Base-by-base conservation (phyloP, 2,888 invertebrate species). In the Colostygia pectinataria region DNA sequence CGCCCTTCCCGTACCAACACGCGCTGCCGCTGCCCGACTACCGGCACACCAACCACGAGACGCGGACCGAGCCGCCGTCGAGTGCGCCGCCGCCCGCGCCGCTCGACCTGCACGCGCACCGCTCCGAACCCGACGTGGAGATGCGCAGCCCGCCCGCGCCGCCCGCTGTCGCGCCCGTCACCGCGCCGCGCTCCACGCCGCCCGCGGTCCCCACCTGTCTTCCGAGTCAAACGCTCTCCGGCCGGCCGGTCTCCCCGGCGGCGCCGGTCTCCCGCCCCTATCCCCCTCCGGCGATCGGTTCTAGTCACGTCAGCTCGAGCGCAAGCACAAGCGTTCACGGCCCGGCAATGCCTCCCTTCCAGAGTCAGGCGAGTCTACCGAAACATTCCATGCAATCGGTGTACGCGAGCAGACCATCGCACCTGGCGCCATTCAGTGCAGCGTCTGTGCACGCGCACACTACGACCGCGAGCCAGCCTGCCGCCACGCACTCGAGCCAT, bases 21-120 rank as follows among this genome's bases (percentile, higher is more conserved):
- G 86, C 87, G 55, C 77, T 89, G 60, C 87, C 87, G 54, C 77
- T 89, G 60, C 87, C 88, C 41, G 90, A 89, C 69, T 90, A 86
- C 74, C 80, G 88, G 36, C 90, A 86, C 64, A 87, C 87, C 27
- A 90, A 86, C 68, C 92, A 92, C 72, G 92, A 92, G 68, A 92
- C 92, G 76, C 92, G 85, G 71, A 83, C 83, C 39, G 85, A 84
- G n/a, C 77, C 68, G 54, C 74, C 82, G 9, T 74, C 79, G 57
- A 74, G 78, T 1, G 32, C 4, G 12, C 75, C 78, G 55, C 74
- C 79, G 57, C 74, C 80, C 44, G 84, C 76, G 57, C 85, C 84
- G 39, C 76, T 84, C 55, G 85, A 87, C 69, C 74, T 83, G 41
- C 87, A 84, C 68, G 75, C 83, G 48, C 83, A 80, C 58, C 40